phyloP scores from a whole-genome alignment of 2,113 vertebrate genomes.

The Arvicanthis niloticus region DNA sequence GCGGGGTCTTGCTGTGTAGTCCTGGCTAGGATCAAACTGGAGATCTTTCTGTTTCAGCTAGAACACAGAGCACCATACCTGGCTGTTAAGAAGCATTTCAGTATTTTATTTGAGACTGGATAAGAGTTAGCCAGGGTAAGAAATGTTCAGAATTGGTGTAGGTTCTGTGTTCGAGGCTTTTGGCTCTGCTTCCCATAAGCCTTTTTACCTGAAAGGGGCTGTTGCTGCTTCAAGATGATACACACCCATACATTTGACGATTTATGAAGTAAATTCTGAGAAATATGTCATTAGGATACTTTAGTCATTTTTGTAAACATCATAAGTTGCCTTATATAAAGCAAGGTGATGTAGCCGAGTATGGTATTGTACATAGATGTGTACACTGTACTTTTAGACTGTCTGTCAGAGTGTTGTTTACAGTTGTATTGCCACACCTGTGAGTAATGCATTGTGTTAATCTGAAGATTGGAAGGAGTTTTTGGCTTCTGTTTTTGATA shows the following conservation, averaged over 20 bases:
- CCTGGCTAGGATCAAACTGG: not conserved
- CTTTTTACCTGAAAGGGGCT: not conserved
- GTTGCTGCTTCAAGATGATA: slow-evolving; percentile 4
- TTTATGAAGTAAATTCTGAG: not conserved
- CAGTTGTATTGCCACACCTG: not conserved
- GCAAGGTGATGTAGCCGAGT: not conserved
- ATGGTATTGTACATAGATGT: not conserved
- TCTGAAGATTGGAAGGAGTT: not conserved
- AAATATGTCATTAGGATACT: not conserved
- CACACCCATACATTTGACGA: not conserved
- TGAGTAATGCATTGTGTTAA: not conserved
- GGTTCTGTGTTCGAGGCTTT: slow-evolving; percentile 9
- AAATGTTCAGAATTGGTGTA: not conserved
- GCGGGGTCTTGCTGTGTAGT: not conserved
- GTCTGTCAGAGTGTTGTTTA: not conserved
- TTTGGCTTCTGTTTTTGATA: not conserved
- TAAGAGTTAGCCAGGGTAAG: not conserved
- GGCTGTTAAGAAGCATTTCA: not conserved
- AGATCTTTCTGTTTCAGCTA: not conserved
- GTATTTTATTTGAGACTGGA: slow-evolving; percentile 37
- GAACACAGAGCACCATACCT: not conserved
- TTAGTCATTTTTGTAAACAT: not conserved
- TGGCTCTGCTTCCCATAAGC: not conserved
- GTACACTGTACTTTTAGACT: not conserved
- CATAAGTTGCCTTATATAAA: not conserved